Conservation (phyloP, 2,888 invertebrate genomes). For the Agrotis ipsilon region DNA sequence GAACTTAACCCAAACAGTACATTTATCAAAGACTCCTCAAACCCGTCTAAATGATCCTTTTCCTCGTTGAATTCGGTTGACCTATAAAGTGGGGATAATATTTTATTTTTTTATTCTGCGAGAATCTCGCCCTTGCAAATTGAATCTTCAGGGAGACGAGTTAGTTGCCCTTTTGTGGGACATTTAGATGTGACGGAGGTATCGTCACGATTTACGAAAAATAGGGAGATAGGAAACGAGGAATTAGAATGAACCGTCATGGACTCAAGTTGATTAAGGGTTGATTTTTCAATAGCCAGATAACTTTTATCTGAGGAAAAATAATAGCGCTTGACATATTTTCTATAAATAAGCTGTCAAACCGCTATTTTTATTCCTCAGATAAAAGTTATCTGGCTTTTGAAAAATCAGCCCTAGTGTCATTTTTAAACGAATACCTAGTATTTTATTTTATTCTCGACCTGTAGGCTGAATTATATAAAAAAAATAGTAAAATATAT, state of each 20-base stretch:
- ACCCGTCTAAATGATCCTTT: slow-evolving; percentile 19
- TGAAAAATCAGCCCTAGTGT: too few relatives aligned
- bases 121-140: slow-evolving; percentile 69
- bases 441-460: too few relatives aligned
- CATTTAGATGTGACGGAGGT: slow-evolving; percentile 49
- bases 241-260: too few relatives aligned
- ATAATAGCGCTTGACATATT: too few relatives aligned
- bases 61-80: slow-evolving; percentile 41
- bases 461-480: too few relatives aligned
- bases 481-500: too few relatives aligned
- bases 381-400: too few relatives aligned
- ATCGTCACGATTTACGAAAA: neutral
- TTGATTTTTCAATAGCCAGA: too few relatives aligned
- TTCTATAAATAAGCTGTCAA: too few relatives aligned
- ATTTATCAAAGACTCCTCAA: slow-evolving; percentile 40
- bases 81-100: slow-evolving; percentile 59
- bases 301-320: too few relatives aligned
- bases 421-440: neutral
- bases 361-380: too few relatives aligned
- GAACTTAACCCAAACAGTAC: slow-evolving; percentile 5
- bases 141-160: slow-evolving; percentile 70
- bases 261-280: neutral
- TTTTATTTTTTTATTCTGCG: slow-evolving; percentile 67
- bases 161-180: slow-evolving; percentile 58
- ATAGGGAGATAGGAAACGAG: neutral